Percentiles rank a stretch among this genome's conserved stretches.
phyloP scores from a whole-genome alignment of 2,113 vertebrate species.

The Micromys minutus region DNA sequence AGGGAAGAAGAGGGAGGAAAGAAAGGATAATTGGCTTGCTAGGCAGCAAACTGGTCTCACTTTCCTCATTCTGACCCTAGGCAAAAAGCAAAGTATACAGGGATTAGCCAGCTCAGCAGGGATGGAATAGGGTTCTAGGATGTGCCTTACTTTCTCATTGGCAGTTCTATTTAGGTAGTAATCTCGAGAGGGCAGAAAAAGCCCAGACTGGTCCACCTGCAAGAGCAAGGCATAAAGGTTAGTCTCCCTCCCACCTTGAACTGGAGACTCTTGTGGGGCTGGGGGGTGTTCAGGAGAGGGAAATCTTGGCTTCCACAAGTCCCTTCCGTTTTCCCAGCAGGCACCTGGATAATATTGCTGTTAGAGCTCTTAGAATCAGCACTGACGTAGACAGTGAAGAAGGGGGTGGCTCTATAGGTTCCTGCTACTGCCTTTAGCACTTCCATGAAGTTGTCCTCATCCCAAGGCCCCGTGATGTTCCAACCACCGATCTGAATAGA shows the following conservation, averaged over 20 bases:
- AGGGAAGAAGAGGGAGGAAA: not conserved
- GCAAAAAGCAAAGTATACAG: not conserved
- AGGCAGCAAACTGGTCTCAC: not conserved
- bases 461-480: slow-evolving; percentile 95
- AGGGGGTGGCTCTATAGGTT: slow-evolving; percentile 93
- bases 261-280: not conserved
- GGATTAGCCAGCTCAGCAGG: not conserved
- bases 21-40: not conserved
- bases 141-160: slow-evolving; percentile 94
- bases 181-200: slow-evolving; percentile 96
- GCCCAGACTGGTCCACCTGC: slow-evolving; percentile 97
- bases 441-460: slow-evolving; percentile 96
- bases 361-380: slow-evolving; percentile 97
- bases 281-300: not conserved
- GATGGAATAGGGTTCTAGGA: not conserved
- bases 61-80: not conserved
- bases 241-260: not conserved
- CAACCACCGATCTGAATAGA: slow-evolving; percentile 93
- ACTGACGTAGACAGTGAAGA: slow-evolving; percentile 94
- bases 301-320: not conserved
- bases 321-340: not conserved
- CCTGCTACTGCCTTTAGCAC: slow-evolving; percentile 96
- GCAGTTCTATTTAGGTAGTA: slow-evolving; percentile 98
- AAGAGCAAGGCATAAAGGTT: slow-evolving; percentile 27
- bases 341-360: slow-evolving; percentile 97